Evolutionary conservation across 1,140 invertebrate species (phyloP), one percentile per base, ranked within the genome.

Genomic region (Batillaria attramentaria): DNA sequence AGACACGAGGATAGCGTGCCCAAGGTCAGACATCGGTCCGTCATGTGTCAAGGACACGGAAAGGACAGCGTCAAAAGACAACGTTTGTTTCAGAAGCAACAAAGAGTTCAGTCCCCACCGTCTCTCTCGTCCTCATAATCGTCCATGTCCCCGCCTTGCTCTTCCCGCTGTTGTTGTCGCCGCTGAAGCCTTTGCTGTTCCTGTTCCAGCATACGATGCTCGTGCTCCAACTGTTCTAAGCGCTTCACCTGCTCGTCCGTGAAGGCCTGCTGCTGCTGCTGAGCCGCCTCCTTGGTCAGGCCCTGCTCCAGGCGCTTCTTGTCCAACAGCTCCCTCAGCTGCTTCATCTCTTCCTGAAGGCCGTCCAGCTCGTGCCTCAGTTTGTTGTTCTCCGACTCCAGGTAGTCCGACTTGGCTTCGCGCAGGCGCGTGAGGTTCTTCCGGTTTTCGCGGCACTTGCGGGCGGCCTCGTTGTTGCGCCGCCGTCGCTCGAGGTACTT

Each of bases 261-360:
- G 72, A 75, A 75, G 16, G 70, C 74, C 69, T 68, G 46, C n/a
- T 46, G 57, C 8, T 66, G 24, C 20, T 73, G 60, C n/a, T 77
- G 54, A 5, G 28, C 18, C 24, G 66, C 33, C 6, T 81, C 72
- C 31, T 79, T 69, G 65, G 81, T 84, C 20, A 84, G 75, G 0
- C 79, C 80, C 72, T 85, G 79, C 70, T 85, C 84, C 72, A 85
- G 41, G 16, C 82, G 79, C 79, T 89, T 89, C 82, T 86, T 87
- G 60, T 90, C 88, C 54, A 94, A 84, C 75, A 93, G 89, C 79
- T 91, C 92, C 82, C 97, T 96, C 0, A 98, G 93, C 80, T 94
- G 95, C n/a, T 96, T 96, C 57, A 98, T 96, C 90, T 99, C 97
- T 1, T 95, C 95, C 16, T 97, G 96, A 5, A 99, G 93, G 77